Evolutionary conservation across 2,888 invertebrate genomes (phyloP), one percentile per base, ranked within the genome.

Genomic region (Perizoma affinitatum): DNA sequence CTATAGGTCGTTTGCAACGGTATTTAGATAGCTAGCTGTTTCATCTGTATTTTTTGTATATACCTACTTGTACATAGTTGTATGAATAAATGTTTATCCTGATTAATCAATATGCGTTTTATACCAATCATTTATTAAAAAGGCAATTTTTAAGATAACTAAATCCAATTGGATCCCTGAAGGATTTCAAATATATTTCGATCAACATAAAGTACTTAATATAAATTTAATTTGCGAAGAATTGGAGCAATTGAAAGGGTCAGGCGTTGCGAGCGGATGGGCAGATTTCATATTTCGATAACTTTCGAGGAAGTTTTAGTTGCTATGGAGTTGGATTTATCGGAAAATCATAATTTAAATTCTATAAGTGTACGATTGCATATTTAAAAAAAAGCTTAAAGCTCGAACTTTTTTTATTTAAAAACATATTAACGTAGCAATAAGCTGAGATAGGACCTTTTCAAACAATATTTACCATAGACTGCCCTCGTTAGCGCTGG

Each of bases 211-310:
- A 6, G 38, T 38, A 38, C 7, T 38, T 38, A 5, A 44, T 61
- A 59, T 56, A 58, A 63, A 63, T 55, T 66, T 63, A 67, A 67
- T 69, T 69, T 65, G 46, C 40, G 52, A 62, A 59, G 54, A 60
- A 63, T 65, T 58, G 40, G 11, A 61, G 58, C 58, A 64, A 61
- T 57, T 46, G 43, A 63, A 61, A 61, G 65, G 65, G 56, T 66
- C 54, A 54, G 38, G 50, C 47, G 59, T 61, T 59, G 41, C 42
- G 47, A 59, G 55, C 48, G 58, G 52, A 61, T 63, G 58, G 59
- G 41, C 64, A 65, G 56, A 66, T 65, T 67, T 64, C 61, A 53
- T 62, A 63, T 58, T 58, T 54, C 65, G 58, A 64, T 54, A 60
- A 65, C 57, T 66, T 65, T 56, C 1, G 33, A 50, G 56, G 46